A percentile compares a stretch with the other conserved stretches of the same genome.
Evolutionary conservation across 1,140 invertebrate genomes (phyloP).

Genomic region (Idris sp.): DNA sequence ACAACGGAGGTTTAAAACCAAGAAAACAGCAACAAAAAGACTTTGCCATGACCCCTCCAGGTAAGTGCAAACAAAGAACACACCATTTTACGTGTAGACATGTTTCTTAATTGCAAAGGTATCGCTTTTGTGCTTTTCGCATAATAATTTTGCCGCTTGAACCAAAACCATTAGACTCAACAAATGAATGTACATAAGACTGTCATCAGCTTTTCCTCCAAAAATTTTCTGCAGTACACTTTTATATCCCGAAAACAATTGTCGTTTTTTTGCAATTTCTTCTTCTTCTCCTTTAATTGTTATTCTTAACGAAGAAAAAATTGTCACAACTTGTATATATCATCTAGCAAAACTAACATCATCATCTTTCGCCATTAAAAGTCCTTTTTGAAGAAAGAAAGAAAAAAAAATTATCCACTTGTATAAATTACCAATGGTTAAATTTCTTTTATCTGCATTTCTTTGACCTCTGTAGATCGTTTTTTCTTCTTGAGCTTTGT

Average conservation of each 20-base stretch:
- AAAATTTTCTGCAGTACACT: no score
- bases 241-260: no score
- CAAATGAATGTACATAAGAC: conserved; percentile 68
- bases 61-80: conserved; percentile 65
- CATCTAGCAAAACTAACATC: no score
- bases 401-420: no score
- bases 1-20: conserved; percentile 39
- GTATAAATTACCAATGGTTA: conserved; percentile 17
- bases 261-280: conserved; percentile 27
- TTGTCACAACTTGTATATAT: no score
- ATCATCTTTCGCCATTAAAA: no score
- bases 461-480: conserved; percentile 9
- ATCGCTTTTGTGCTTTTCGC: conserved; percentile 72
- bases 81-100: conserved; percentile 55
- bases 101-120: conserved; percentile 69
- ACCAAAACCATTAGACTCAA: conserved; percentile 68
- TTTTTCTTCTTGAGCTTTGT: conserved; percentile 33
- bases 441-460: not conserved
- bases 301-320: no score
- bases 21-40: conserved; percentile 38
- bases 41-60: conserved; percentile 49
- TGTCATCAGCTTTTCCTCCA: conserved; percentile 40
- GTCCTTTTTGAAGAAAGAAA: no score
- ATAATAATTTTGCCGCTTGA: conserved; percentile 69
- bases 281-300: conserved; percentile 17